Percentiles rank a stretch among this genome's conserved stretches.
Evolutionary conservation across 2,888 invertebrate species (phyloP).

Genomic region (Caenorhabditis sp.): DNA sequence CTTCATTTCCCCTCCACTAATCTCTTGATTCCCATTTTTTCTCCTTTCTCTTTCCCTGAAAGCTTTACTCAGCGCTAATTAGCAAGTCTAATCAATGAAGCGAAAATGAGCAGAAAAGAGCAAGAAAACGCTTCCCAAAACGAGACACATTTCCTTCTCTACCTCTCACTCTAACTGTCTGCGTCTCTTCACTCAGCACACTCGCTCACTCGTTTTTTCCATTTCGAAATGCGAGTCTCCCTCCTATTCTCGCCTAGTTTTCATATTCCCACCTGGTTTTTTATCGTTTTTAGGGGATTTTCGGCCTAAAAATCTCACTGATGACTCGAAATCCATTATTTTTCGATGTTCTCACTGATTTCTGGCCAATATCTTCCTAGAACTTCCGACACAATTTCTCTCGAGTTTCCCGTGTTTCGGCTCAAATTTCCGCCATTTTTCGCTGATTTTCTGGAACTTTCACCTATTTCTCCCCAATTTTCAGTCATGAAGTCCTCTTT

Average conservation of each 20-base stretch:
- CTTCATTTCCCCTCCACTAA: not conserved
- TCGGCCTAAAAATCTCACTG: no score
- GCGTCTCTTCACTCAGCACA: slow-evolving; percentile 2
- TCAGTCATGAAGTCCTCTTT: not conserved
- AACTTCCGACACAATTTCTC: not conserved
- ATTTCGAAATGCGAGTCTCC: not conserved
- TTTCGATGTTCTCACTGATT: not conserved
- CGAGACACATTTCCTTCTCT: not conserved
- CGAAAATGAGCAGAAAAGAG: not conserved
- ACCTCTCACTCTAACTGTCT: not conserved
- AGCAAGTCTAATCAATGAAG: slow-evolving; percentile 18
- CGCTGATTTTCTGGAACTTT: not conserved
- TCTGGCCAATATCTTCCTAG: no score
- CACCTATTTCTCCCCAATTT: not conserved
- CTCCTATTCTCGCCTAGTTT: no score
- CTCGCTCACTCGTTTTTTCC: not conserved
- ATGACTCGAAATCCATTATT: not conserved
- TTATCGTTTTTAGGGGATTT: not conserved
- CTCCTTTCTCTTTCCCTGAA: slow-evolving; percentile 8
- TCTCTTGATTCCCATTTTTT: not conserved
- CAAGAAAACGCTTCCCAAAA: no score
- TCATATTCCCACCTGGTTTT: not conserved
- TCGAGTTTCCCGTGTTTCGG: not conserved
- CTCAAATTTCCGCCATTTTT: not conserved
- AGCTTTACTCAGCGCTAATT: slow-evolving; percentile 24